Base-by-base conservation (phyloP, 2,888 invertebrate genomes). In the Chrysotoxum bicinctum region DNA sequence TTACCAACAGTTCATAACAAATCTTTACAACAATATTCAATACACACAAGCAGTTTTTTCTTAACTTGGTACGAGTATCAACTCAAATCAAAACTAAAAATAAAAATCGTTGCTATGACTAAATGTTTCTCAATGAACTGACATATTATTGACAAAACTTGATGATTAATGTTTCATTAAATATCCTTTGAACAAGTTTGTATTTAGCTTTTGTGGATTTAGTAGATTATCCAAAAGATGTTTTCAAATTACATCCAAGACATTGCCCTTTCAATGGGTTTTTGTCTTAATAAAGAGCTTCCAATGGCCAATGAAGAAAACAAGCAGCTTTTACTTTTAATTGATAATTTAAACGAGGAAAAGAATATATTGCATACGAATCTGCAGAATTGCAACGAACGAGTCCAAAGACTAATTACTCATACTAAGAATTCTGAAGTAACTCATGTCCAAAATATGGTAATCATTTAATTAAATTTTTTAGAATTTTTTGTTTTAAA, bases 221-320 rank as follows among this genome's bases (percentile, higher is more conserved):
- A 7, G 16, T 3, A 54, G 35, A 48, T 43, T 1, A 52, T 14
- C 21, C 0, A 14, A 26, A 60, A 37, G 4, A 88, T 87, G 87
- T 50, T 64, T 19, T 30, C 56, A 32, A 66, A 58, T 16, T 88
- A 83, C 87, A 93, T 96, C 89, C 93, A 94, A 50, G 94, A 95
- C 88, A 92, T 96, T 76, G 91, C 96, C 78, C 94, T 94, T 87
- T 93, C 95, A 87, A 92, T 96, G 78, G 96, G 96, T 3, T 96
- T 96, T 95, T 85, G 80, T 40, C 70, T 64, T 2, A 48, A 64
- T 23, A 62, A 62, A 10, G 93, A 96, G 80, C 95, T 95, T 89
- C 97, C 97, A 3, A 93, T 97, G 84, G 96, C 97, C 0, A 96
- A 96, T 92, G 93, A 94, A 52, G 95, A 95, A 89, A 97, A 97